A percentile compares a stretch with the other conserved stretches of the same genome.
phyloP scores from a whole-genome alignment of 2,888 invertebrate species.

The Microplitis deprimator region DNA sequence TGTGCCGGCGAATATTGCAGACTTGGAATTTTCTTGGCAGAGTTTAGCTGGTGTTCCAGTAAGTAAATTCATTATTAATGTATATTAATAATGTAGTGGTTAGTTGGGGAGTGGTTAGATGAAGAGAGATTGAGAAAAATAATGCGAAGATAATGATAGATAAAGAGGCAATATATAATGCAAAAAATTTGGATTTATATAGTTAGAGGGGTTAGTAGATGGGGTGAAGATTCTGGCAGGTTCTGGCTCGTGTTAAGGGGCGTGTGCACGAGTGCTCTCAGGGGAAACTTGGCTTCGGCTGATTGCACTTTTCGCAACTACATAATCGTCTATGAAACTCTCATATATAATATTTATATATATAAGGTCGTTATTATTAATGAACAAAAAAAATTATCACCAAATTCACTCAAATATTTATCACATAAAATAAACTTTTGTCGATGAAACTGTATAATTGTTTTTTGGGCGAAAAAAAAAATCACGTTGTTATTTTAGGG shows the following conservation, averaged over 20 bases:
- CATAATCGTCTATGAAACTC: slow-evolving; percentile 28
- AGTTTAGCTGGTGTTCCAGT: slow-evolving; percentile 83
- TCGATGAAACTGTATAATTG: no score
- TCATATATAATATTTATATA: slow-evolving; percentile 6
- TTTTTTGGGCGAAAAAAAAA: not conserved
- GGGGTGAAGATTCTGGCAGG: slow-evolving; percentile 20
- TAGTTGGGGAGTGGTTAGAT: not conserved
- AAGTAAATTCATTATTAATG: slow-evolving; percentile 65
- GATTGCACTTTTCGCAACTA: slow-evolving; percentile 33
- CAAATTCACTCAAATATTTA: not conserved
- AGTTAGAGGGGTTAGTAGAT: not conserved
- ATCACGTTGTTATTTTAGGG: not conserved
- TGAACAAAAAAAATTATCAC: not conserved
- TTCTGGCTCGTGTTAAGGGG: slow-evolving; percentile 23
- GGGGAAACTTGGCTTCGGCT: slow-evolving; percentile 7
- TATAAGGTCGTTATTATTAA: not conserved
- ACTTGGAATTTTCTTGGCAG: slow-evolving; percentile 90
- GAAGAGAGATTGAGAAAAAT: not conserved
- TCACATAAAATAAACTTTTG: not conserved
- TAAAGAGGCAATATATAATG: not conserved
- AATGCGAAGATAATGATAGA: not conserved
- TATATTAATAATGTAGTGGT: not conserved
- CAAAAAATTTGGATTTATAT: not conserved
- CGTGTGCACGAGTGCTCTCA: slow-evolving; percentile 24
- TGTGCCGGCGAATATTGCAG: slow-evolving; percentile 83